Percentiles rank a stretch among this genome's conserved stretches.
Conservation (phyloP, 1,140 invertebrate genomes). For the Acromyrmex echinatior region DNA sequence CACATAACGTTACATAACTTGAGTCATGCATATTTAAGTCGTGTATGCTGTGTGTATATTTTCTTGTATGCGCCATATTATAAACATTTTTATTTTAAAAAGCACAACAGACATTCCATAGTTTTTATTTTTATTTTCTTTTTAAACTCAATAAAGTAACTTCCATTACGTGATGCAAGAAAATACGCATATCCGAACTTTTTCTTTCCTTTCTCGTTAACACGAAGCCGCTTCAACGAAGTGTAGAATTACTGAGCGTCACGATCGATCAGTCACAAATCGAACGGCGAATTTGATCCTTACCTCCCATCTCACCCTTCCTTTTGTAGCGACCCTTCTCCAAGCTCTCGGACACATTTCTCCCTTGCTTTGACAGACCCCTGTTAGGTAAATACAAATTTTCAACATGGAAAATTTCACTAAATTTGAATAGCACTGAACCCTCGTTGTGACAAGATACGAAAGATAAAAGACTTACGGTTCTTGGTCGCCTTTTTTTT, state of each 20-base stretch:
- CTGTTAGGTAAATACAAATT: conserved; percentile 44
- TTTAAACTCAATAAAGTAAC: neutral
- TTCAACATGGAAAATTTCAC: conserved; percentile 7
- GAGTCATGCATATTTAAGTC: neutral
- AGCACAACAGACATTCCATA: neutral
- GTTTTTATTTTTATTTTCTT: neutral
- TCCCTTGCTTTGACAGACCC: conserved; percentile 39
- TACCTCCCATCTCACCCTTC: conserved; percentile 10
- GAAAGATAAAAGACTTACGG: neutral
- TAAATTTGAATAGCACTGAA: neutral
- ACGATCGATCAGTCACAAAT: conserved; percentile 59
- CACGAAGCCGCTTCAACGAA: conserved; percentile 30
- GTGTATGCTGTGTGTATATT: neutral
- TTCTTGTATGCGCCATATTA: neutral
- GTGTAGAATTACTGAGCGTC: conserved; percentile 54
- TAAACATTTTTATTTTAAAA: neutral
- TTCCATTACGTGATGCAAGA: neutral
- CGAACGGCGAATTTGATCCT: conserved; percentile 55
- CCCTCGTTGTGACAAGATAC: neutral
- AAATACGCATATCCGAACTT: conserved; percentile 3
- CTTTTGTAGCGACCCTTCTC: conserved; percentile 30
- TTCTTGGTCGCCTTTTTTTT: neutral
- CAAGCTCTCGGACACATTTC: conserved; percentile 27
- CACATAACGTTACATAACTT: neutral
- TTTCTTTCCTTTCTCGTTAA: conserved; percentile 43